phyloP scores from a whole-genome alignment of 1,140 invertebrate species.

The Drosophila seguyi region DNA sequence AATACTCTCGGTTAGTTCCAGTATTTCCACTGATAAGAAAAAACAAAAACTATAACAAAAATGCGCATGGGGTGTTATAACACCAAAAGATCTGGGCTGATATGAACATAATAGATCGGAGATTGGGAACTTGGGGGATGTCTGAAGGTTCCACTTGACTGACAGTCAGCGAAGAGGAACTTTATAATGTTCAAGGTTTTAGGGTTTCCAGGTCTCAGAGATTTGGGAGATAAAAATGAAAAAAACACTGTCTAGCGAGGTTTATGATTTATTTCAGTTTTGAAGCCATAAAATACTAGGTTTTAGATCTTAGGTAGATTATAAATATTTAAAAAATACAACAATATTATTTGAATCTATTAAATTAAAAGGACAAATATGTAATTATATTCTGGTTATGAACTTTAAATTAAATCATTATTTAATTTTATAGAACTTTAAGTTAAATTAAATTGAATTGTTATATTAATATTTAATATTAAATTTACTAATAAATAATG shows the following conservation, averaged over 20 bases:
- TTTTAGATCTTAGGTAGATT: neutral
- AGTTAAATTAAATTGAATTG: too few relatives aligned
- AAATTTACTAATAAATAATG: neutral
- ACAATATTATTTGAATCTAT: neutral
- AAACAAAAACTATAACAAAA: constrained; percentile 3
- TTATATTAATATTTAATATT: too few relatives aligned
- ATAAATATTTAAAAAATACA: too few relatives aligned
- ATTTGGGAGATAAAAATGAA: neutral
- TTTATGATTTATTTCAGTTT: neutral
- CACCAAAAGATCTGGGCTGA: constrained; percentile 20
- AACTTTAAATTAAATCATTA: neutral
- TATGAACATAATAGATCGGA: constrained; percentile 4
- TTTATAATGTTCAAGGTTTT: neutral
- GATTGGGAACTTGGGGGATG: constrained; percentile 15
- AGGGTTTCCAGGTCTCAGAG: neutral
- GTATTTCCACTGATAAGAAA: constrained; percentile 23
- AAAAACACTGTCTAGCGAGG: neutral
- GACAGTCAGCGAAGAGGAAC: constrained; percentile 6
- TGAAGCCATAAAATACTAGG: too few relatives aligned
- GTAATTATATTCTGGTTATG: neutral
- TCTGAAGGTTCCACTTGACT: constrained; percentile 23
- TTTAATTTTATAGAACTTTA: neutral
- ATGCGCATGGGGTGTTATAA: constrained; percentile 3
- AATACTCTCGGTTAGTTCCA: constrained; percentile 21
- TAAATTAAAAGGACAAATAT: neutral